Percentiles rank a stretch among this genome's conserved stretches.
phyloP scores from a whole-genome alignment of 2,888 invertebrate species.

The Euproctis similis region DNA sequence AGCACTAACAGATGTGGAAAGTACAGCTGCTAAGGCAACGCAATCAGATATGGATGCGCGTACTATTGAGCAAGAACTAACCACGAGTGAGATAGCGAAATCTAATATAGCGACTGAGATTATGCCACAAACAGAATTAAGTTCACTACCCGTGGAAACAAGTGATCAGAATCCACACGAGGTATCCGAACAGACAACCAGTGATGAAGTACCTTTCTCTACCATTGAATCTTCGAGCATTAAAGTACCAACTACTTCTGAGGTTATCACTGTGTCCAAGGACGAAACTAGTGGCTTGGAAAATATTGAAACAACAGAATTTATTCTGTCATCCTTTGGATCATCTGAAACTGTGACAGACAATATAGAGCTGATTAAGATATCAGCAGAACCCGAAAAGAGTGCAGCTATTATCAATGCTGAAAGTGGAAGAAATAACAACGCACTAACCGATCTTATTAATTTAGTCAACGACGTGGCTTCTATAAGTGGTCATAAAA shows the following conservation, averaged over 20 bases:
- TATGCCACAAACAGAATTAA: conserved; percentile 58
- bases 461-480: conserved; percentile 66
- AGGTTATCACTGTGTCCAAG: conserved; percentile 39
- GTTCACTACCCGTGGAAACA: conserved; percentile 61
- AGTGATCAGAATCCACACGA: conserved; percentile 64
- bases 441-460: conserved; percentile 55
- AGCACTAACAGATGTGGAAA: conserved; percentile 16
- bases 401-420: conserved; percentile 48
- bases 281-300: conserved; percentile 33
- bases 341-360: conserved; percentile 57
- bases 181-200: conserved; percentile 38
- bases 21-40: conserved; percentile 16
- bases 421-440: conserved; percentile 38
- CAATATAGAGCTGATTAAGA: conserved; percentile 55
- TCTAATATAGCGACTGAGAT: conserved; percentile 51
- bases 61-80: conserved; percentile 33
- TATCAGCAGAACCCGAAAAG: conserved; percentile 40
- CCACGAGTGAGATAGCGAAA: conserved; percentile 38
- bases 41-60: conserved; percentile 18
- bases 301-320: conserved; percentile 58
- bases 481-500: conserved; percentile 57
- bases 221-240: conserved; percentile 36
- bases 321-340: conserved; percentile 44
- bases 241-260: conserved; percentile 30
- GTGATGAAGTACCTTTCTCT: conserved; percentile 31